Conservation (phyloP, 30 jellyfish, hydroid and myxozoan genomes). For the Turritopsis dohrnii region DNA sequence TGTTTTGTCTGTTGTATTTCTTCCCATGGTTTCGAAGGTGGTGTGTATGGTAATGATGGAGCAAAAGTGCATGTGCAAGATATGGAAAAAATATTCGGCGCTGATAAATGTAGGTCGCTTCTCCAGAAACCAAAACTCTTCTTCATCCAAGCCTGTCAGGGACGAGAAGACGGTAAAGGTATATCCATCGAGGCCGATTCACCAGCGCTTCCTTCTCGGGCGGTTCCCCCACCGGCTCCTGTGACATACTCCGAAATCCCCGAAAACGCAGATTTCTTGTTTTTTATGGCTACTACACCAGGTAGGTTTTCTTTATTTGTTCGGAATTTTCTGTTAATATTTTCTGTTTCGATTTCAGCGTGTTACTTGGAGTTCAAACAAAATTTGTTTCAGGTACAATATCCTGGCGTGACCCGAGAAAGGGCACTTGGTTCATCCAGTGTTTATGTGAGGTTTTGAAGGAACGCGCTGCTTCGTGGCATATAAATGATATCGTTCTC, state of each 20-base stretch:
- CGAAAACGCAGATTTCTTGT: conserved; percentile 6
- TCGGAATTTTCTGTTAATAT: not conserved
- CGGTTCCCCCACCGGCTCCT: not conserved
- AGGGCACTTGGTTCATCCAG: conserved; percentile 26
- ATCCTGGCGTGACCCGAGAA: conserved; percentile 1
- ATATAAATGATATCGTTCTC: conserved; percentile 3
- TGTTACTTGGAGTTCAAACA: not conserved
- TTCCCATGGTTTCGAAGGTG: conserved; percentile 33
- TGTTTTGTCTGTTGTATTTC: conserved; percentile 36
- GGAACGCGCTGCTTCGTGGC: conserved; percentile 3
- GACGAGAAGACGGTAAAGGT: not conserved
- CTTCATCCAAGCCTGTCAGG: conserved; percentile 24
- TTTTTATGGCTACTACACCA: conserved; percentile 24
- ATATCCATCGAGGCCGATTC: not conserved
- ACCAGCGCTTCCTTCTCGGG: not conserved
- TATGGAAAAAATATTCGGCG: not conserved
- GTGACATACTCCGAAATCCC: not conserved
- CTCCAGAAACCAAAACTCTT: conserved; percentile 27
- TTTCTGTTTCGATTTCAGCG: no score
- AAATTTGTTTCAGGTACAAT: not conserved
- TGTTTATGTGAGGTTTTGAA: conserved; percentile 11
- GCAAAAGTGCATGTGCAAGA: not conserved
- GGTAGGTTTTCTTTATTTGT: not conserved
- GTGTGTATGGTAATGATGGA: conserved; percentile 36
- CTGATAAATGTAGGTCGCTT: not conserved